These are phyloP conservation scores for Oxyruncus cristatus DNA, from an alignment of 2,113 vertebrate genomes.

Conservation along the genomic window DNA sequence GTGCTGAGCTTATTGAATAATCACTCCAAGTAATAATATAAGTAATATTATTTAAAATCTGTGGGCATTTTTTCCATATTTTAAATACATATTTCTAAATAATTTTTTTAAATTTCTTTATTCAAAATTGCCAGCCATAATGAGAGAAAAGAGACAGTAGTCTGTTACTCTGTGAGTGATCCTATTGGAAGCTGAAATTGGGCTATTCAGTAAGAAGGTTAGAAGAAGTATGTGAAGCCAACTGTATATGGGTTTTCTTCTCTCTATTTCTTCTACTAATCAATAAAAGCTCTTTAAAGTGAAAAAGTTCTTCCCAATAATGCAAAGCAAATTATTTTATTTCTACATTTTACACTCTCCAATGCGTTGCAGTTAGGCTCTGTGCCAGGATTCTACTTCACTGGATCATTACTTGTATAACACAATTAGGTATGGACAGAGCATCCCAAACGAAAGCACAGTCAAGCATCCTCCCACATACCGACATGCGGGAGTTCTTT, in stretches of 20 bases:
- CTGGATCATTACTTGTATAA: neutral
- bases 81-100: neutral
- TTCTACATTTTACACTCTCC: neutral
- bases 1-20: neutral
- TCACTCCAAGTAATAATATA: neutral
- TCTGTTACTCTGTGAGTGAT: neutral
- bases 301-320: conserved; percentile 27
- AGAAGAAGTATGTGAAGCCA: neutral
- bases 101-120: neutral
- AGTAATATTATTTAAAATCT: neutral
- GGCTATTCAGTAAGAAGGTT: neutral
- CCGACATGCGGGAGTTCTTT: neutral
- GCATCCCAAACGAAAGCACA: neutral
- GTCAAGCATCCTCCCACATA: neutral
- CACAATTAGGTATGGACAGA: neutral
- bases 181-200: neutral
- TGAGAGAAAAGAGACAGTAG: neutral
- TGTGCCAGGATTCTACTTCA: neutral
- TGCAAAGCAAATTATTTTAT: conserved; percentile 39
- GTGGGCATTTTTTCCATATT: neutral
- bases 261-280: neutral
- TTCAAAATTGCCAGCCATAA: neutral
- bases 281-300: conserved; percentile 33
- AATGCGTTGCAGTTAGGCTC: neutral
- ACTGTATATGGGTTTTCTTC: neutral